Evolutionary conservation across 2,888 invertebrate genomes (phyloP), one percentile per base, ranked within the genome.

Genomic region (Neoscelio sp.): DNA sequence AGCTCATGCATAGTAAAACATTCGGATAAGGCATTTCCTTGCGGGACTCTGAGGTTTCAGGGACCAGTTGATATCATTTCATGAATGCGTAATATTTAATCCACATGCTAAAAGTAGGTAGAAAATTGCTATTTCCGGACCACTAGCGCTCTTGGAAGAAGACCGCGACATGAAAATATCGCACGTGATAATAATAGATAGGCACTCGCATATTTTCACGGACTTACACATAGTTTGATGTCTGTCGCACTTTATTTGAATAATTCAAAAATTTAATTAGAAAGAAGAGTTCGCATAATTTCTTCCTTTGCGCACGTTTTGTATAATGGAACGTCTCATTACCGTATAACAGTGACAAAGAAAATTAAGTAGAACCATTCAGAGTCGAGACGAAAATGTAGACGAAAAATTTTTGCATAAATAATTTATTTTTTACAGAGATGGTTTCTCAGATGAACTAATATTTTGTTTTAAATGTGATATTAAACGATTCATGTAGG

Each of bases 51-150:
- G 71, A 78, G 80, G 78, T 76, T 76, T 64, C 67, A 28, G 58
- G 58, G 75, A 68, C 68, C 50, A 78, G 68, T 73, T 78, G 68
- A 78, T 80, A 78, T 80, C 68, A 78, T 77, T 74, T 70, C 77
- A 80, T 80, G 76, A 80, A 81, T 81, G 73, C 52, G 75, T 81
- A 81, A 81, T 79, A 81, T 79, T 81, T 76, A 81, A 81, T 78
- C 76, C 81, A 60, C 58, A 48, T 50, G 64, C 56, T 78, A 62
- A 73, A 78, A 78, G 73, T 73, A 48, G 58, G 48, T 20, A 8
- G 62, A 64, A 77, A 77, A 58, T 71, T 71, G 52, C 62, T 48
- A 64, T 38, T 58, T 58, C 35, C 54, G 48, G 46, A 8, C 15
- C 13, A 18, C 8, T 20, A 38, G 28, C 12, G 46, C 12, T 42